Conservation (phyloP, 2,888 invertebrate species). For the Kryphioiulus occultus region DNA sequence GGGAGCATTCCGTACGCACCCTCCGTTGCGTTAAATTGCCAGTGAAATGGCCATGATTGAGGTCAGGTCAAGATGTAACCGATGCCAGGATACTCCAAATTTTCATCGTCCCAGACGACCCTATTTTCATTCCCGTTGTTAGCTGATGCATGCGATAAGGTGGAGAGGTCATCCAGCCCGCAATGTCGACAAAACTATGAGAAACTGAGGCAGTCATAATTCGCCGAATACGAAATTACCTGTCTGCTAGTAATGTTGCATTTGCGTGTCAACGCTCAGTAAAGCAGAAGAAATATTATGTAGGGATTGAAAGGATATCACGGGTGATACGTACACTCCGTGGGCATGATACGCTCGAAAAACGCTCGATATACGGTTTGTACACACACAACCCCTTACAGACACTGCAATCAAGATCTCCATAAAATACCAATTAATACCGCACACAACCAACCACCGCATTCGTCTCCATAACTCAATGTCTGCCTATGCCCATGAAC, state of each 20-base stretch:
- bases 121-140: not conserved
- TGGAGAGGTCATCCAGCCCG: not conserved
- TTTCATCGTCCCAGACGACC: not conserved
- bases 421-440: slow-evolving; percentile 30
- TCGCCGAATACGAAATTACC: slow-evolving; percentile 47
- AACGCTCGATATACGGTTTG: not conserved
- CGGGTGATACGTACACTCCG: not conserved
- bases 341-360: not conserved
- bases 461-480: not conserved
- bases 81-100: not conserved
- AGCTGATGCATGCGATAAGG: slow-evolving; percentile 15
- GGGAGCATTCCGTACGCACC: too few species aligned
- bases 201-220: slow-evolving; percentile 37
- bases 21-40: not conserved
- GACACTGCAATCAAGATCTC: not conserved
- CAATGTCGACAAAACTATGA: slow-evolving; percentile 4
- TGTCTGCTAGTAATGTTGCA: slow-evolving; percentile 48
- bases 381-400: not conserved
- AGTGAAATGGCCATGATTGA: not conserved
- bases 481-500: not conserved
- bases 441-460: not conserved
- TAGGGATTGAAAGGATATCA: slow-evolving; percentile 38
- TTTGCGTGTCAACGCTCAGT: slow-evolving; percentile 47
- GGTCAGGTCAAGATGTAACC: slow-evolving; percentile 17
- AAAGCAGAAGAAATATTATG: slow-evolving; percentile 42